Evolutionary conservation across 2,113 vertebrate genomes (phyloP), one percentile per base, ranked within the genome.

Genomic region (Climacteris rufus): DNA sequence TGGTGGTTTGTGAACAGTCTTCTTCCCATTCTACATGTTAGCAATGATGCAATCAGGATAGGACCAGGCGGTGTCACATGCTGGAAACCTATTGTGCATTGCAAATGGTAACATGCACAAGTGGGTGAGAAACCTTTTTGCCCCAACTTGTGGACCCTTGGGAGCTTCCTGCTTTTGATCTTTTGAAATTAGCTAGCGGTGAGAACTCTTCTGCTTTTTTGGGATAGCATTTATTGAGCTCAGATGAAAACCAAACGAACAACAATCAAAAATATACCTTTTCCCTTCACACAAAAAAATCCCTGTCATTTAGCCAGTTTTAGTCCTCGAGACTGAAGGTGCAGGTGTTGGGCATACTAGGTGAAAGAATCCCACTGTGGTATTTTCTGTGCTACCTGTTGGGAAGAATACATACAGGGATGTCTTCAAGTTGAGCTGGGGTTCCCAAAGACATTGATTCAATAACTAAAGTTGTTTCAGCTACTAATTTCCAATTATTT

Each of bases 21-120:
- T 42, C 23, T 80, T 94, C 91, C 50, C 45, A 61, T 85, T 91
- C 81, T 35, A 53, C 50, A 7, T 35, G 91, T 28, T 25, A 93
- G 24, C 21, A 86, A 53, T 96, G 89, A 96, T 91, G 94, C 57
- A 94, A 94, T 87, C 66, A 50, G 81, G 53, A 70, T 76, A 91
- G 68, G 45, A 89, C 31, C 28, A 89, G 53, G 50, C 1, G 5
- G 59, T 63, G 78, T 95, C 63, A 87, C 66, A 78, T 66, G 75
- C 39, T 92, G 42, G 78, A 88, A 95, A 91, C 13, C 16, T 85
- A 72, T 91, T 66, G 14, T 96, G 79, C 50, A 74, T 93, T 96
- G 93, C 66, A 95, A 90, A 93, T 80, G 2, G 66, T 47, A 81
- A 68, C 63, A 69, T 54, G 15, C 40, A 1, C 17, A 54, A 33